Evolutionary conservation across 2,113 vertebrate genomes (phyloP), one percentile per base, ranked within the genome.

Genomic region (Hystrix cristata): DNA sequence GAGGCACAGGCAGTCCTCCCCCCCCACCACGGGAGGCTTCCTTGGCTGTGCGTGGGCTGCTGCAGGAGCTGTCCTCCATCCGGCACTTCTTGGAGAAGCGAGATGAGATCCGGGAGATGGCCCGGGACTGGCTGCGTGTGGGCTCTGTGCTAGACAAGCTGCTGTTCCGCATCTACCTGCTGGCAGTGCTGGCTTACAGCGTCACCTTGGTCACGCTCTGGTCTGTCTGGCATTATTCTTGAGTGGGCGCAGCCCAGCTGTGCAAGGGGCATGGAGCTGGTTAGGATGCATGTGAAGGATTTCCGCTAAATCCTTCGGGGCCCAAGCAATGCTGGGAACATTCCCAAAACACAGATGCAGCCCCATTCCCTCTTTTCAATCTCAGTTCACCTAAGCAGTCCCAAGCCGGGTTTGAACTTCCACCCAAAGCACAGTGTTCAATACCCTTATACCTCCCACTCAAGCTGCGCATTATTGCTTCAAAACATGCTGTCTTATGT

Each of bases 61-160:
- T 99, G 87, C 99, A 98, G 0, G 99, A 99, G 97, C 98, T 99
- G 79, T 97, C 98, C 0, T 98, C 99, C 18, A 99, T 99, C 87
- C 99, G 99, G 7, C 99, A 98, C 97, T 99, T 99, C 98, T 98
- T 99, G 95, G 99, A 99, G 96, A 99, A 98, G 97, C 98, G 99
- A 0, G 99, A 99, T 43, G 98, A 99, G 83, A 99, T 99, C 89
- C 98, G 99, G 0, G 99, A 99, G 1, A 97, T 99, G 0, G 99
- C 99, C 60, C 99, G 98, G 19, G 99, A 99, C 94, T 99, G 99
- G 99, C 98, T 99, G 85, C 99, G 99, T 38, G 99, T 99, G 64
- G 99, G 99, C 95, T 99, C 99, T 0, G 99, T 99, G 82, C 95
- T 99, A 95, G 99, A 99, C 0, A 98, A 99, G 76, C 99, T 99